A percentile compares a stretch with the other conserved stretches of the same genome.
Conservation (phyloP, 2,113 vertebrate genomes). For the Ceuthmochares aereus region DNA sequence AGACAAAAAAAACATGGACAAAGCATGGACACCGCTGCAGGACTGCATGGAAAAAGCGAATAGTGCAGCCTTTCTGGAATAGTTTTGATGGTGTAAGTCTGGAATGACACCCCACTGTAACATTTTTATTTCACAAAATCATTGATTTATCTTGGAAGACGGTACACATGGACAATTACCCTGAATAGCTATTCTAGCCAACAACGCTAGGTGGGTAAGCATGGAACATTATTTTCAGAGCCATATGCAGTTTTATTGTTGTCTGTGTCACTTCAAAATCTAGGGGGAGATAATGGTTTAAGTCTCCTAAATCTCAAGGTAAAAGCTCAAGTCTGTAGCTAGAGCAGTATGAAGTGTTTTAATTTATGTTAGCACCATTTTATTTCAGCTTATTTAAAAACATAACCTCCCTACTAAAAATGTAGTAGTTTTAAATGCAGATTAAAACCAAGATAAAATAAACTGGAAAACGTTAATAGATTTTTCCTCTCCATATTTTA, state of each 20-base stretch:
- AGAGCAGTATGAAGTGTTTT: not conserved
- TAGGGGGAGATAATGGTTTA: not conserved
- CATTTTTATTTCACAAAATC: slow-evolving; percentile 51
- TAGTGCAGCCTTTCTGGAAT: not conserved
- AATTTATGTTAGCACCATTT: not conserved
- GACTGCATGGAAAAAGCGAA: not conserved
- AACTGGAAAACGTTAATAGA: not conserved
- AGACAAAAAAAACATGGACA: not conserved
- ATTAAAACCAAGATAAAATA: not conserved
- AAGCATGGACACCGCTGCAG: not conserved
- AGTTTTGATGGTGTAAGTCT: not conserved
- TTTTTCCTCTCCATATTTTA: not conserved
- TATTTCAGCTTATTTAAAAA: not conserved
- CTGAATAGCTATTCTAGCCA: slow-evolving; percentile 3
- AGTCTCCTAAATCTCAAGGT: not conserved
- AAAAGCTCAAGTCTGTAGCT: not conserved
- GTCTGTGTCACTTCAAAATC: not conserved
- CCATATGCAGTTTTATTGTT: not conserved
- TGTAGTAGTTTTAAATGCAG: not conserved
- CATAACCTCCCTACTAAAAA: not conserved
- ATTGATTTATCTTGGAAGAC: slow-evolving; percentile 54
- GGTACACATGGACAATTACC: not conserved
- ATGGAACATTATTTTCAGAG: not conserved
- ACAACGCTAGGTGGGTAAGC: not conserved
- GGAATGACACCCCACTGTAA: not conserved